Conservation (phyloP, 1,140 invertebrate genomes). For the Muscidifurax raptorellus region DNA sequence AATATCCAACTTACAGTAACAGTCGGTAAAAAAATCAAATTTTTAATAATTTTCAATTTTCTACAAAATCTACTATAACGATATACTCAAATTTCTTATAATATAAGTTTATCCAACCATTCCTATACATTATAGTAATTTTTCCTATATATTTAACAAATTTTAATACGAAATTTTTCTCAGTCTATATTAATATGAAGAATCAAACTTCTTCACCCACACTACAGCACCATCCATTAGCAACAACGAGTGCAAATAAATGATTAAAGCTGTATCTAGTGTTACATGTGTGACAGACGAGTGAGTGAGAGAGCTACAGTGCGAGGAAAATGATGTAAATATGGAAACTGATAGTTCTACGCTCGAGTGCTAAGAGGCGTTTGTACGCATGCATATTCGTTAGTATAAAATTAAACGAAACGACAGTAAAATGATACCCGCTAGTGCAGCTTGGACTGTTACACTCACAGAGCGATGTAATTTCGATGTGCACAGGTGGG, state of each 20-base stretch:
- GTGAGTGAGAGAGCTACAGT: too few species aligned
- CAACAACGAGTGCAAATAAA: background rate
- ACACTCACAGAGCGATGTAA: conserved; percentile 8
- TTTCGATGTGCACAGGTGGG: conserved; percentile 28
- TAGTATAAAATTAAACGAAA: conserved; percentile 25
- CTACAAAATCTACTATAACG: too few species aligned
- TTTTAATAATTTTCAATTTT: too few species aligned
- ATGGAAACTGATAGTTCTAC: conserved; percentile 20
- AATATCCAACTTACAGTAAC: too few species aligned
- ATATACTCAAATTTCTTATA: too few species aligned
- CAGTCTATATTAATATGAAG: background rate
- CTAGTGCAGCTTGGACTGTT: background rate
- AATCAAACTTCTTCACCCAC: background rate
- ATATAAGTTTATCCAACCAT: too few species aligned
- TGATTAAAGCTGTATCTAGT: background rate
- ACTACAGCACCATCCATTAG: background rate
- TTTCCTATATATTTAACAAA: too few species aligned
- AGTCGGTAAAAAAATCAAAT: too few species aligned
- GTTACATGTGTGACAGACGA: background rate
- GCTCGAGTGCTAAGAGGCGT: background rate
- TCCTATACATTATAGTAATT: too few species aligned
- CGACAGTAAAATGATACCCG: conserved; percentile 17
- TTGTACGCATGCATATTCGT: background rate
- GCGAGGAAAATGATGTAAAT: conserved; percentile 28
- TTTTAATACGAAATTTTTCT: too few species aligned